These are phyloP conservation scores for Tipula helvola DNA, from an alignment of 2,888 invertebrate species.

Conservation along the genomic window DNA sequence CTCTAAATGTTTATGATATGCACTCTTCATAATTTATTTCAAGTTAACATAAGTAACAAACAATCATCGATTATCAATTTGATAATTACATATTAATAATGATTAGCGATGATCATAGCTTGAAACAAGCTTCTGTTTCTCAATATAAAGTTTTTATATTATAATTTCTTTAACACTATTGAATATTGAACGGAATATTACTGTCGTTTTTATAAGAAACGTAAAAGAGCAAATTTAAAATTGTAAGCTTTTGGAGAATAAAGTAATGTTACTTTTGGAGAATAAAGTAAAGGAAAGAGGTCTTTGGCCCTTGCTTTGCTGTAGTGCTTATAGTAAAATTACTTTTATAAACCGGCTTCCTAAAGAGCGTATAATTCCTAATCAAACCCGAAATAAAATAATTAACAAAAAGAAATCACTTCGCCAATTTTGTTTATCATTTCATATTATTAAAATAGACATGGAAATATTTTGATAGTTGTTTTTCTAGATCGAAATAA, in stretches of 20 bases:
- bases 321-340: not conserved
- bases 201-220: not conserved
- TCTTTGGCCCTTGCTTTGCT: constrained; percentile 7
- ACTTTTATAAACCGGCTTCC: not conserved
- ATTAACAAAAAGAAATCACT: not conserved
- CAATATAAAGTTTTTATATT: not conserved
- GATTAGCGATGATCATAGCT: not conserved
- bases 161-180: not conserved
- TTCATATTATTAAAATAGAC: not conserved
- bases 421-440: not conserved
- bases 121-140: not conserved
- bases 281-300: not conserved
- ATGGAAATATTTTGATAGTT: not conserved
- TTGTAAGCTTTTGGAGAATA: not conserved
- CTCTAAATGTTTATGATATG: not conserved
- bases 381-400: not conserved
- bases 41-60: not conserved
- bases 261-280: not conserved
- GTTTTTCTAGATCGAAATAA: not conserved
- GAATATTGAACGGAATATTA: not conserved
- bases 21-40: not conserved
- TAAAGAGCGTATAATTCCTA: not conserved
- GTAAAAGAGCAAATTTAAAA: not conserved
- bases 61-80: not conserved
- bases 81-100: not conserved